Evolutionary conservation across 2,113 vertebrate genomes (phyloP).

Genomic region (Anser cygnoides): DNA sequence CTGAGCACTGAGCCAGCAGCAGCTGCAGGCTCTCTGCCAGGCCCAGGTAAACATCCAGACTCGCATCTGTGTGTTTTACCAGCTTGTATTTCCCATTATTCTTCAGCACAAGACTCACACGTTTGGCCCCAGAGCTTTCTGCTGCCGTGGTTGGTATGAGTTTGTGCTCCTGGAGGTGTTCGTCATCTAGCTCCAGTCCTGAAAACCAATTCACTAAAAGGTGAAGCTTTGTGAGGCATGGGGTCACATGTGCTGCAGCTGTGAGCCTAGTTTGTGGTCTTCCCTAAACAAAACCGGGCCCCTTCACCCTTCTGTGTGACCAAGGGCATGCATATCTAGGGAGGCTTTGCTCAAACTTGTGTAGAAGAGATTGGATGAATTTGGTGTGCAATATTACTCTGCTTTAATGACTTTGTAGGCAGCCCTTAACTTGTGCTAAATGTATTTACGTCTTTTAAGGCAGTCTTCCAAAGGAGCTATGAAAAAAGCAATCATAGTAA

Average conservation of each 20-base stretch:
- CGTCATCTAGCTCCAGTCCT: background rate
- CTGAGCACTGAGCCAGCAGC: background rate
- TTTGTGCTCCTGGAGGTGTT: background rate
- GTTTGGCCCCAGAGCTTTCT: background rate
- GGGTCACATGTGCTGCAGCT: background rate
- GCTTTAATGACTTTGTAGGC: background rate
- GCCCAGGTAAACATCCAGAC: background rate
- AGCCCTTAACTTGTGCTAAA: background rate
- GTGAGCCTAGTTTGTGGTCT: background rate
- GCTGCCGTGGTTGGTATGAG: fast-evolving
- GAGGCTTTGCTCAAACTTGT: background rate
- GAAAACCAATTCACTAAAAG: background rate
- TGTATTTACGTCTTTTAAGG: background rate
- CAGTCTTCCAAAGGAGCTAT: background rate
- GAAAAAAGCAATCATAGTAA: background rate
- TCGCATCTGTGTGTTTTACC: background rate
- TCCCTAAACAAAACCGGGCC: background rate
- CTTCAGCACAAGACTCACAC: background rate
- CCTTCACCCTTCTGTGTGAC: background rate
- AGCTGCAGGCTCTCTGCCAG: background rate
- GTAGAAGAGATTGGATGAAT: background rate
- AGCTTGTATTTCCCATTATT: background rate
- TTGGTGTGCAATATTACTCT: background rate
- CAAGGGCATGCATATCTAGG: background rate
- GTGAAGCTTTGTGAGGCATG: background rate